phyloP scores from a whole-genome alignment of 2,113 vertebrate species.

The Tamias sibiricus region DNA sequence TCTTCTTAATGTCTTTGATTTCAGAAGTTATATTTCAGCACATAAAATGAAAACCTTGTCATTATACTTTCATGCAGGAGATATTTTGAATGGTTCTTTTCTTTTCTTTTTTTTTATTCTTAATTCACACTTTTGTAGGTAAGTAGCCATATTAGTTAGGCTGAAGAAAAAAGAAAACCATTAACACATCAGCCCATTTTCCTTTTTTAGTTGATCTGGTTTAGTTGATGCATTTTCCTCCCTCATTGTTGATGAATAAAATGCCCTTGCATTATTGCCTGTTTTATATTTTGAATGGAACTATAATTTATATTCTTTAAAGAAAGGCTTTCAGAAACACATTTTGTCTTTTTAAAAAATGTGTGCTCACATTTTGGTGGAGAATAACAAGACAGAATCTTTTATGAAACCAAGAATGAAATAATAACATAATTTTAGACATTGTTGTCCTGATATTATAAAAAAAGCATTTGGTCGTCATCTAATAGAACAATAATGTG shows the following conservation, averaged over 20 bases:
- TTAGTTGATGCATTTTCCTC: slow-evolving; percentile 28
- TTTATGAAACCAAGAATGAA: slow-evolving; percentile 50
- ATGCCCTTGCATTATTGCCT: neutral
- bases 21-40: neutral
- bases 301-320: slow-evolving; percentile 62
- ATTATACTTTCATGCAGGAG: slow-evolving; percentile 40
- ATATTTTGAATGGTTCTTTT: slow-evolving; percentile 12
- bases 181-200: slow-evolving; percentile 40
- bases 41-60: slow-evolving; percentile 10
- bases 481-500: neutral
- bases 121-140: neutral
- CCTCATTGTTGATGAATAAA: slow-evolving; percentile 42
- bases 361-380: neutral
- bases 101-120: neutral
- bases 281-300: slow-evolving; percentile 56
- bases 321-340: slow-evolving; percentile 44
- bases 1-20: slow-evolving; percentile 18
- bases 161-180: neutral
- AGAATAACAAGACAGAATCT: slow-evolving; percentile 29
- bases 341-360: slow-evolving; percentile 48
- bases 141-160: slow-evolving; percentile 35
- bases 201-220: slow-evolving; percentile 28
- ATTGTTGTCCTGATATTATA: slow-evolving; percentile 34
- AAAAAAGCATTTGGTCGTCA: slow-evolving; percentile 9
- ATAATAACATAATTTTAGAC: slow-evolving; percentile 43